Percentiles rank a stretch among this genome's conserved stretches.
These are phyloP conservation scores for Brienomyrus longianalis DNA, from an alignment of 2,113 vertebrate genomes.

Conservation along the genomic window DNA sequence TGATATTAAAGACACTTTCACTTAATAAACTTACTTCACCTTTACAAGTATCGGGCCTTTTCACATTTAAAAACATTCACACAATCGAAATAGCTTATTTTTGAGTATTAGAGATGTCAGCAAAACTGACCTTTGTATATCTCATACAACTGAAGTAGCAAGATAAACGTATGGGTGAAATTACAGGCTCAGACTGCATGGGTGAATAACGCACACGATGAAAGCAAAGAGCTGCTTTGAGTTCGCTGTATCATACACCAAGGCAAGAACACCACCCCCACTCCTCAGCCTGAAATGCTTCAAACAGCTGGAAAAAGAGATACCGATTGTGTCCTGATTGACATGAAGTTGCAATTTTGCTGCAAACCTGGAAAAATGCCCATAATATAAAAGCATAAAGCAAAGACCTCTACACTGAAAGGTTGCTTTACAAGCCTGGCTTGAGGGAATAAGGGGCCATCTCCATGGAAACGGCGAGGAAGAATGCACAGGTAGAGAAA, in stretches of 20 bases:
- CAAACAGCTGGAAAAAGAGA: not conserved
- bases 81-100: not conserved
- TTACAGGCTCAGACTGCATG: not conserved
- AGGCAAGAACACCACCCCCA: not conserved
- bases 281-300: not conserved
- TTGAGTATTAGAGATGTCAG: not conserved
- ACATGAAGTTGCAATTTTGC: not conserved
- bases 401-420: not conserved
- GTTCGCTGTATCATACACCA: not conserved
- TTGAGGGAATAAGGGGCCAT: not conserved
- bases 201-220: not conserved
- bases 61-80: not conserved
- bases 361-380: not conserved
- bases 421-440: not conserved
- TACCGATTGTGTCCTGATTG: not conserved
- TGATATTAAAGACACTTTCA: not conserved
- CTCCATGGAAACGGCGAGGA: slow-evolving; percentile 1
- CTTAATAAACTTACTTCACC: not conserved
- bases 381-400: not conserved
- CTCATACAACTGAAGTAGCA: not conserved
- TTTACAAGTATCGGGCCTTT: not conserved
- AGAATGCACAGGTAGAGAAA: not conserved
- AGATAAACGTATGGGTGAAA: not conserved
- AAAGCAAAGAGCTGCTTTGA: not conserved
- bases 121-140: not conserved